Percentiles rank a stretch among this genome's conserved stretches.
Evolutionary conservation across 1,140 invertebrate species (phyloP).

Genomic region (Drosophila takahashii): DNA sequence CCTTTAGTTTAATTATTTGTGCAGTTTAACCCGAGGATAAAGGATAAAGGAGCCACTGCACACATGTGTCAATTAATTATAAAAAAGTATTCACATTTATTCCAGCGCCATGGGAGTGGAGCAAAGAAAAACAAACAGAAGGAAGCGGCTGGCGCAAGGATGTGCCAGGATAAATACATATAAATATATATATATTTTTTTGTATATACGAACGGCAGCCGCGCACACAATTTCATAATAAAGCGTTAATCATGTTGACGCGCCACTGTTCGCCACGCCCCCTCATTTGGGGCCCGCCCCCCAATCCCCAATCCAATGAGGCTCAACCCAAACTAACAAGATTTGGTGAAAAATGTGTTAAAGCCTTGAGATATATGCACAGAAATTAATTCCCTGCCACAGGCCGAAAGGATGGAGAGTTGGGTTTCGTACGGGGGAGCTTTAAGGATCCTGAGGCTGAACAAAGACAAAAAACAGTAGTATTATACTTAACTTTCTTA

Average conservation of each 20-base stretch:
- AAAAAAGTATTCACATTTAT: conserved; percentile 53
- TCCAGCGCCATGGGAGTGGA: conserved; percentile 32
- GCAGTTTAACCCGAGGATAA: conserved; percentile 49
- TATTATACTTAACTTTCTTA: no score
- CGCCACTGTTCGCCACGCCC: conserved; percentile 32
- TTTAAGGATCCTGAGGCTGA: not conserved
- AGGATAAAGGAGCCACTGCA: conserved; percentile 37
- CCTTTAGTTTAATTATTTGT: conserved; percentile 78
- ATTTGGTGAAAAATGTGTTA: conserved; percentile 52
- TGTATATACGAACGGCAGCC: not conserved
- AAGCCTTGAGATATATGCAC: conserved; percentile 65
- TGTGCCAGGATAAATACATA: not conserved
- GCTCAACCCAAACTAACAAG: conserved; percentile 36
- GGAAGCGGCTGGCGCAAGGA: conserved; percentile 6
- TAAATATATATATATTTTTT: no score
- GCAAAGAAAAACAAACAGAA: conserved; percentile 35
- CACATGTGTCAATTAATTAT: conserved; percentile 77
- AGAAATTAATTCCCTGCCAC: conserved; percentile 48
- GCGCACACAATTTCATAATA: conserved; percentile 50
- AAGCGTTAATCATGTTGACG: conserved; percentile 75
- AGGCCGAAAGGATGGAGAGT: not conserved
- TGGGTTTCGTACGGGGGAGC: no score
- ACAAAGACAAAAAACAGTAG: not conserved
- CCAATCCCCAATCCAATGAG: conserved; percentile 6
- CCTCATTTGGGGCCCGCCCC: not conserved